Evolutionary conservation across 2,797 vertebrate species (phyloP), one percentile per base, ranked within the genome.

Genomic region (Pelochelys cantorii): DNA sequence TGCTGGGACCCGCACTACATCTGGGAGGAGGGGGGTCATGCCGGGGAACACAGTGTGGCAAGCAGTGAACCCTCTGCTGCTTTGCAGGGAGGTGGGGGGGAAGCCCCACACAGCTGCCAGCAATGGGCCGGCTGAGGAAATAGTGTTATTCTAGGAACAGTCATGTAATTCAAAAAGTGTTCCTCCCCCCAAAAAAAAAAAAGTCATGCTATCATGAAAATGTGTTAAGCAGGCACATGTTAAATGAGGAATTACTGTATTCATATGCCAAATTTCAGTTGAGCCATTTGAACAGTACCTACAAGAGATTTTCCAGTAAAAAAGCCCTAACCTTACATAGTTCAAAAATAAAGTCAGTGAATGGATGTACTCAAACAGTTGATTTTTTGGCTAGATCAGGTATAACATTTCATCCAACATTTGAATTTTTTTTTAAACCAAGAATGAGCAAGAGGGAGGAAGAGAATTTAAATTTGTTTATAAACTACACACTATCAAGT

Each of bases 241-340:
- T 48, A 48, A 48, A 48, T 48, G 42, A 48, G 42, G 42, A 48
- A 48, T 8, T 8, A 48, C 42, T 48, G 42, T 48, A 95, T 7
- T 83, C 75, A 86, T 92, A 84, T 31, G 87, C 83, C 95, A 96
- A 87, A 80, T 89, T 95, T 93, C 85, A 94, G 89, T 85, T 95
- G 81, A 93, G 81, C 59, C 90, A 75, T 87, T 83, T 83, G 86
- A 92, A 18, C 15, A 11, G 9, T 20, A 71, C 18, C 42, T 85
- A 75, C 60, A 93, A 88, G 94, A 92, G 74, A 79, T 74, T 92
- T 89, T 92, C 85, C 5, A 92, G 89, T 20, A 74, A 42, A 6
- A 74, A 86, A 56, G 89, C 94, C 86, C 65, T 95, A 75, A 82
- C 53, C 89, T 94, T 1, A 87, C 34, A 14, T 80, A 86, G 48